phyloP scores from a whole-genome alignment of 2,797 vertebrate species.

The Chrosomus eos region DNA sequence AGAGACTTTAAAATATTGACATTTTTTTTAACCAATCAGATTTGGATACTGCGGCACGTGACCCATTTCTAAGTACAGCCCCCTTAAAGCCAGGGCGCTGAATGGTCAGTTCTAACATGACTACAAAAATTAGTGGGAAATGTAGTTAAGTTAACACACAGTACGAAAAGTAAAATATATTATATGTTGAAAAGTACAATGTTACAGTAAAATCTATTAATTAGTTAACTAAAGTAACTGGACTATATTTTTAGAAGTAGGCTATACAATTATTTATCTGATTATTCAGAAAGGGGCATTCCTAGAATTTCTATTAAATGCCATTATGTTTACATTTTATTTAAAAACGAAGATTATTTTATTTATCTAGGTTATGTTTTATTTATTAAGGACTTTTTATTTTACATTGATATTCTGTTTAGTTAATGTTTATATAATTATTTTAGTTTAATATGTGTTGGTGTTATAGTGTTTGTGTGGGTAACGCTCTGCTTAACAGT shows the following conservation, averaged over 20 bases:
- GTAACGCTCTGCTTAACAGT: neutral
- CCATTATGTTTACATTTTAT: neutral
- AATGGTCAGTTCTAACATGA: neutral
- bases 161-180: neutral
- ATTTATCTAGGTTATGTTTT: too few relatives aligned
- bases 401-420: neutral
- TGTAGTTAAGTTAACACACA: neutral
- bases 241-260: neutral
- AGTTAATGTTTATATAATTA: neutral
- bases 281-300: neutral
- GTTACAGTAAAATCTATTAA: neutral
- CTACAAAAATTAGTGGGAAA: neutral
- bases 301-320: neutral
- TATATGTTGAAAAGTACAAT: neutral
- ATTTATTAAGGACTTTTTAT: neutral
- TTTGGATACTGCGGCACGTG: neutral
- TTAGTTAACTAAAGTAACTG: neutral
- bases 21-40: conserved; percentile 62
- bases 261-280: neutral
- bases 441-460: neutral
- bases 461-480: neutral
- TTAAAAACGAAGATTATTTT: neutral
- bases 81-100: neutral
- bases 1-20: conserved; percentile 6
- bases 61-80: neutral